Percentiles rank a stretch among this genome's conserved stretches.
phyloP scores from a whole-genome alignment of 2,113 vertebrate species.

The Stercorarius parasiticus region DNA sequence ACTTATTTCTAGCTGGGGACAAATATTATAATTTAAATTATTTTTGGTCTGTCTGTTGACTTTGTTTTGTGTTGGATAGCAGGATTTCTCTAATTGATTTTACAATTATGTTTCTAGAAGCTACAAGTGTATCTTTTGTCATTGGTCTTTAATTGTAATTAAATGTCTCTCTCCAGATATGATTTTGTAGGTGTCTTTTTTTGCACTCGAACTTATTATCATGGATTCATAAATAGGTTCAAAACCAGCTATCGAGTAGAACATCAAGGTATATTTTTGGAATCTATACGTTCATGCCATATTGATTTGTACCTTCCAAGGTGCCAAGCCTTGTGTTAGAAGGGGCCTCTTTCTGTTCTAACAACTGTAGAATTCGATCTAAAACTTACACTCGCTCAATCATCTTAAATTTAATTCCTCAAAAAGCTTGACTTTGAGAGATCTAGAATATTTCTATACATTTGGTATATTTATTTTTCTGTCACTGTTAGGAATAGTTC shows the following conservation, averaged over 20 bases:
- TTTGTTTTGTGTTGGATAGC: not conserved
- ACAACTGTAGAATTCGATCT: not conserved
- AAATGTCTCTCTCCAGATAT: not conserved
- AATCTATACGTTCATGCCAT: not conserved
- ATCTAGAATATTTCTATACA: not conserved
- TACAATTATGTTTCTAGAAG: not conserved
- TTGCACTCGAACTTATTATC: not conserved
- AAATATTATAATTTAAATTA: not conserved
- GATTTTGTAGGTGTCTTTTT: not conserved
- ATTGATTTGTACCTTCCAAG: not conserved
- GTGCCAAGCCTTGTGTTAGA: not conserved
- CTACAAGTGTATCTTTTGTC: not conserved
- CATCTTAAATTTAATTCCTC: not conserved
- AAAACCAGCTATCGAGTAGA: not conserved
- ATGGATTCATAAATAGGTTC: not conserved
- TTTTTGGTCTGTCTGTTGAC: not conserved
- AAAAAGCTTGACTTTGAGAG: not conserved
- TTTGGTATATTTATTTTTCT: not conserved
- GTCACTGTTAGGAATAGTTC: not conserved
- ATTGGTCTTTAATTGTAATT: not conserved
- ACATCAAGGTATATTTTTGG: not conserved
- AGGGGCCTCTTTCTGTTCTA: not conserved
- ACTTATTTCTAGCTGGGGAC: not conserved
- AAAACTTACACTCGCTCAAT: not conserved
- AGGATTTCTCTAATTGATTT: not conserved